Evolutionary conservation across 1,140 invertebrate genomes (phyloP).

Genomic region (Batillaria attramentaria): DNA sequence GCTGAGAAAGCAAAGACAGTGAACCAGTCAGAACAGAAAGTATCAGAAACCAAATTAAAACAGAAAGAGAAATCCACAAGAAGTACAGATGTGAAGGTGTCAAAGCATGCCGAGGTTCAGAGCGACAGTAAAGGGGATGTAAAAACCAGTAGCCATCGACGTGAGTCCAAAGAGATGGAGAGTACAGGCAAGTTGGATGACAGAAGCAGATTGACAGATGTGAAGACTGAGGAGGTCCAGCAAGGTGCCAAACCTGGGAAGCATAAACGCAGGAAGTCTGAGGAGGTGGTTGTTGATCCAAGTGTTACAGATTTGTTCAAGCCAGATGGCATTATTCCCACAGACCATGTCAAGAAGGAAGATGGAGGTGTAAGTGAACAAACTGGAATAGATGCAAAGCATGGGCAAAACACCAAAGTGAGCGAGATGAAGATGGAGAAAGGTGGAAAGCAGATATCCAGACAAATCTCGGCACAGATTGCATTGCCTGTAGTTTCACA

Average conservation of each 20-base stretch:
- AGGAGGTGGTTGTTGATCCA: constrained; percentile 42
- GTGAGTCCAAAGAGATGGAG: background rate
- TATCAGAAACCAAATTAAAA: too few species aligned
- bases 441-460: background rate
- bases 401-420: background rate
- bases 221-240: background rate
- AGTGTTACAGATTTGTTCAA: constrained; percentile 53
- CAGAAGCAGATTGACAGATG: background rate
- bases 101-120: too few species aligned
- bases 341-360: constrained; percentile 40
- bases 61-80: too few species aligned
- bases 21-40: too few species aligned
- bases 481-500: too few species aligned
- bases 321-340: constrained; percentile 46
- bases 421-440: background rate
- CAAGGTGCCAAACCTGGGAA: constrained; percentile 15
- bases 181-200: constrained; percentile 27
- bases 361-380: background rate
- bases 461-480: background rate
- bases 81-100: too few species aligned
- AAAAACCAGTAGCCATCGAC: background rate
- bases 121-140: too few species aligned
- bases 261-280: constrained; percentile 38
- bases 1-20: constrained; percentile 1
- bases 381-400: background rate